Percentiles rank a stretch among this genome's conserved stretches.
Evolutionary conservation across 2,888 invertebrate species (phyloP).

Genomic region (Drosophila formosana): DNA sequence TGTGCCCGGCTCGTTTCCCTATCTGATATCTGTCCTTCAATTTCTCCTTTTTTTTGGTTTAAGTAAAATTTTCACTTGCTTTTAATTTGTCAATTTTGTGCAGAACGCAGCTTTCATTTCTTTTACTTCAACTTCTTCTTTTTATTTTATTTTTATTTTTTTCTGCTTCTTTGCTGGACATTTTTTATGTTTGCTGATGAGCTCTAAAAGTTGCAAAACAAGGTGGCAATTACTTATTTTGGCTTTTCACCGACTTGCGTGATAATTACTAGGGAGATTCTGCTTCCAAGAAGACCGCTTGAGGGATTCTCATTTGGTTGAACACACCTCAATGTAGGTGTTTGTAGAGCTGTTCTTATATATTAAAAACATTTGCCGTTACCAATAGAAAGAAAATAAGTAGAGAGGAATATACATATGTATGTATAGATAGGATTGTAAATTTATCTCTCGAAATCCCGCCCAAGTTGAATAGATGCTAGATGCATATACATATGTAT

Average conservation of each 20-base stretch:
- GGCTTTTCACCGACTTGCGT: constrained; percentile 54
- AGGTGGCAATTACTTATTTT: constrained; percentile 81
- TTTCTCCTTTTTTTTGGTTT: constrained; percentile 25
- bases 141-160: constrained; percentile 4
- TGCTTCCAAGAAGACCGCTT: constrained; percentile 8
- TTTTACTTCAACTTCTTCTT: background rate
- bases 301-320: constrained; percentile 30
- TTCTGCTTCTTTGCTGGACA: constrained; percentile 16
- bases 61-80: constrained; percentile 66
- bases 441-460: too few relatives aligned
- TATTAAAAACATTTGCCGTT: background rate
- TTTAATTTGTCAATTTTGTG: constrained; percentile 79
- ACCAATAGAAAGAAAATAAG: background rate
- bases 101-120: constrained; percentile 29
- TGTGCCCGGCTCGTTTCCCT: constrained; percentile 57
- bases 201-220: constrained; percentile 67
- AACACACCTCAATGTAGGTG: constrained; percentile 18
- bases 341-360: constrained; percentile 3
- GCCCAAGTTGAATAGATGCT: too few relatives aligned
- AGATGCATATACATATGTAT: too few relatives aligned
- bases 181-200: constrained; percentile 66
- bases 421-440: too few relatives aligned
- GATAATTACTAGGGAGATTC: constrained; percentile 62
- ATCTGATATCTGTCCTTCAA: constrained; percentile 49
- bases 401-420: too few relatives aligned